Evolutionary conservation across 2,888 invertebrate species (phyloP), one percentile per base, ranked within the genome.

Genomic region (Ophioninae sp.): DNA sequence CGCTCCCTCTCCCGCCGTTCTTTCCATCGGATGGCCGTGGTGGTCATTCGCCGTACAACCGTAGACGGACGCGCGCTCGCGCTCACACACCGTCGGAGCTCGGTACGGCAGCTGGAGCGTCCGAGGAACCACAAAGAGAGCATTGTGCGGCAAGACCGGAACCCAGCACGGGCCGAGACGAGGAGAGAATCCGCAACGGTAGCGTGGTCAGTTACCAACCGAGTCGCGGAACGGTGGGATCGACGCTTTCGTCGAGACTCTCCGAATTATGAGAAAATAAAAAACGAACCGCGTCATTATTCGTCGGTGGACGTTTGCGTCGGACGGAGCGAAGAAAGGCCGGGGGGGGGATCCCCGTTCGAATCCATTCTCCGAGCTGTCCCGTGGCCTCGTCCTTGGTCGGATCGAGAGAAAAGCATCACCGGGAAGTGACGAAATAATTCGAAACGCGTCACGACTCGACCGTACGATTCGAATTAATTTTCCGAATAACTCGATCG

Each of bases 201-300:
- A 79, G 75, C 68, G 81, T 67, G 81, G 81, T 79, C 72, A 81
- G 79, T 75, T 72, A 63, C 44, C 56, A 69, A 76, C 76, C 79
- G 68, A 79, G 79, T 56, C 67, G 72, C 65, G 37, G 20, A 23
- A 81, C 81, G 44, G 59, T 65, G 79, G 56, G 58, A 72, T 44
- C 56, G 75, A 75, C 78, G 75, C 64, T 79, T 68, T 39, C 72
- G 79, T 84, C 79, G 72, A 79, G 78, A 67, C 61, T 9, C 23
- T 37, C 22, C 23, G 37, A 37, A 67, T 2, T 30, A 44, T 64
- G 37, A 10, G 56, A 39, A 64, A 41, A 23, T 63, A 56, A 51
- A 58, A 63, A 59, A 37, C 56, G 17, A 67, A 73, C 64, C 20
- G 39, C 64, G 81, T 81, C 79, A 81, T 81, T 75, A 79, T 67